Conservation (phyloP, 2,797 vertebrate genomes). For the Hyperoplus lanceolatus region DNA sequence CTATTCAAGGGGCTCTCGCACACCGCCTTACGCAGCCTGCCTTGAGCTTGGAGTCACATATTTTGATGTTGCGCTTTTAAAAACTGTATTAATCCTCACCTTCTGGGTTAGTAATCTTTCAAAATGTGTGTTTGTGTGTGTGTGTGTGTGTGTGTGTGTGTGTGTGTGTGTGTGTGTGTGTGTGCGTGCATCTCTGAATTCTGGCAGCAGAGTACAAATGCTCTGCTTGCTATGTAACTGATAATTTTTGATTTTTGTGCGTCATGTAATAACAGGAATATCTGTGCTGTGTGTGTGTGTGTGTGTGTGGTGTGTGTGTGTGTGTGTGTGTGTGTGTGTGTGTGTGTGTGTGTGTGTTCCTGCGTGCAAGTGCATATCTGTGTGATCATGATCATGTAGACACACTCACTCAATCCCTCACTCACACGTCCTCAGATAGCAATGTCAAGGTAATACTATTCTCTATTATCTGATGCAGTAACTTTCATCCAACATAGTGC, state of each 20-base stretch:
- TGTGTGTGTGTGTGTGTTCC: background rate
- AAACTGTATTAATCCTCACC: conserved; percentile 54
- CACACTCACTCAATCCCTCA: conserved; percentile 29
- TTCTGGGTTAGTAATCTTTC: conserved; percentile 41
- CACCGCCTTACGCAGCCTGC: conserved; percentile 53
- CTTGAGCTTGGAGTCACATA: conserved; percentile 59
- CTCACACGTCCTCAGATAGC: conserved; percentile 57
- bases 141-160: conserved; percentile 11
- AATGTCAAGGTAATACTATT: conserved; percentile 54
- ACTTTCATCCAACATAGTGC: conserved; percentile 47
- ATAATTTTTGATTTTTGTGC: conserved; percentile 22
- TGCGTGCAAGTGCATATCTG: conserved; percentile 20
- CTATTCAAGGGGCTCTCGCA: conserved; percentile 50
- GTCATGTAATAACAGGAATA: conserved; percentile 19
- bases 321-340: background rate
- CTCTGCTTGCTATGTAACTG: conserved; percentile 24
- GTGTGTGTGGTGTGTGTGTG: background rate
- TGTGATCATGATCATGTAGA: conserved; percentile 38
- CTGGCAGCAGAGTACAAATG: conserved; percentile 27
- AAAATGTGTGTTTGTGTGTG: conserved; percentile 20
- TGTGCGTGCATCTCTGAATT: conserved; percentile 8
- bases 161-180: conserved; percentile 10
- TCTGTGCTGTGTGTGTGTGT: background rate
- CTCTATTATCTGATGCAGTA: conserved; percentile 40
- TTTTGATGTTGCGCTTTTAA: conserved; percentile 60